Evolutionary conservation across 2,888 invertebrate genomes (phyloP).

Genomic region (Petrolisthes cinctipes): DNA sequence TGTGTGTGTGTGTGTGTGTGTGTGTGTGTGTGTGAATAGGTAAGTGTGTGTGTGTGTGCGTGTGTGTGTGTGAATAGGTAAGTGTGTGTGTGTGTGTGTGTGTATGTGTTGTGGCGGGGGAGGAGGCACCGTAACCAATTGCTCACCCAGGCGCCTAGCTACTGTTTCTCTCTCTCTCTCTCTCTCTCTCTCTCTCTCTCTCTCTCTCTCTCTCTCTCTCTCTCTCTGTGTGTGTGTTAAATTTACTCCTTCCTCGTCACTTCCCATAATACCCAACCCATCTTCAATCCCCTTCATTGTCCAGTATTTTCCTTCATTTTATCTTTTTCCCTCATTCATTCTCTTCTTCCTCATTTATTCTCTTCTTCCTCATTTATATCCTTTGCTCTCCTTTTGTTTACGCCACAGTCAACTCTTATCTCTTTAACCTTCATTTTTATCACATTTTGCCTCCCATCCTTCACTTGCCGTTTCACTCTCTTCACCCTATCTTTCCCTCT

Average conservation of each 20-base stretch:
- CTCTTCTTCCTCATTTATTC: no score
- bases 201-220: not conserved
- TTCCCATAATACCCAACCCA: not conserved
- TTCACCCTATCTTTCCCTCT: no score
- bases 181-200: not conserved
- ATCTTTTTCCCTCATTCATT: no score
- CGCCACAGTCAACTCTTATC: no score
- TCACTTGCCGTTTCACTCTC: no score
- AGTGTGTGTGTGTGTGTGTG: conserved; percentile 30
- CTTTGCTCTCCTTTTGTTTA: no score
- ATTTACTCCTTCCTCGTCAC: not conserved
- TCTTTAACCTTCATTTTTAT: no score
- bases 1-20: not conserved
- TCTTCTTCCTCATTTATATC: no score
- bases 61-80: not conserved
- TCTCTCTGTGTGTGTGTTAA: not conserved
- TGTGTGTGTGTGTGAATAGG: conserved; percentile 18
- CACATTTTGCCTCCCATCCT: no score
- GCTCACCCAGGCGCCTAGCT: conserved; percentile 47
- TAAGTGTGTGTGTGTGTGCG: no score
- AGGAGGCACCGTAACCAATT: conserved; percentile 50
- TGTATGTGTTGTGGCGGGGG: conserved; percentile 24
- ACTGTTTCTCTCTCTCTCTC: conserved; percentile 21
- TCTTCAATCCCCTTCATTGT: no score
- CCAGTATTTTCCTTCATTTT: no score